Conservation (phyloP, 2,888 invertebrate genomes). For the Abscondita cerata region DNA sequence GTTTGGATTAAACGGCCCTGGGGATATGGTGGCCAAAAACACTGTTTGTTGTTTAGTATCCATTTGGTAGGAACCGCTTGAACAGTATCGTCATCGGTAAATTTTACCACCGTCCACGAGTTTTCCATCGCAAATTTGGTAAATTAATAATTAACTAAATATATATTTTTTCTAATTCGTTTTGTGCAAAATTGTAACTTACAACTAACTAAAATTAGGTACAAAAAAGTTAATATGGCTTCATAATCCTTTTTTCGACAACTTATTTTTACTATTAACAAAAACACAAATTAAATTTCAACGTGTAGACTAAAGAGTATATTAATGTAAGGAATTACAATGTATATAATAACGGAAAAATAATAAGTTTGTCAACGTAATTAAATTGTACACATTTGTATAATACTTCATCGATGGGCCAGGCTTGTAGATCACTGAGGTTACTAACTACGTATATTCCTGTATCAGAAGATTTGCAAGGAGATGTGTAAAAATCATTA, state of each 20-base stretch:
- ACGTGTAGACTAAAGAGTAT: no score
- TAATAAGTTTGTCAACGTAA: not conserved
- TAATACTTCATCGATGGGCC: not conserved
- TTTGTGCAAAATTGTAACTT: no score
- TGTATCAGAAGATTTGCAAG: constrained; percentile 4
- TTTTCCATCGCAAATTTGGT: not conserved
- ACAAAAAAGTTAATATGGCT: no score
- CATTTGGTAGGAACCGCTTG: constrained; percentile 11
- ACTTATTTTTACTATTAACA: no score
- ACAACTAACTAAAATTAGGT: no score
- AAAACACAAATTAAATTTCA: no score
- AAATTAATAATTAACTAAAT: no score
- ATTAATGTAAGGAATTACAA: no score
- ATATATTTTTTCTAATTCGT: no score
- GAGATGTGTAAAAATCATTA: not conserved
- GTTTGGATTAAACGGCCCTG: not conserved
- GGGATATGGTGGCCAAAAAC: constrained; percentile 7
- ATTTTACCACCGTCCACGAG: constrained; percentile 8
- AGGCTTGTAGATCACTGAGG: not conserved
- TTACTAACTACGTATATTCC: not conserved
- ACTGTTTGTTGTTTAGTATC: not conserved
- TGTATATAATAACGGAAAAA: constrained; percentile 5
- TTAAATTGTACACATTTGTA: constrained; percentile 2
- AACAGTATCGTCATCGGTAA: not conserved
- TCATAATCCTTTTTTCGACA: no score